phyloP scores from a whole-genome alignment of 2,113 vertebrate genomes.

The Lathamus discolor region DNA sequence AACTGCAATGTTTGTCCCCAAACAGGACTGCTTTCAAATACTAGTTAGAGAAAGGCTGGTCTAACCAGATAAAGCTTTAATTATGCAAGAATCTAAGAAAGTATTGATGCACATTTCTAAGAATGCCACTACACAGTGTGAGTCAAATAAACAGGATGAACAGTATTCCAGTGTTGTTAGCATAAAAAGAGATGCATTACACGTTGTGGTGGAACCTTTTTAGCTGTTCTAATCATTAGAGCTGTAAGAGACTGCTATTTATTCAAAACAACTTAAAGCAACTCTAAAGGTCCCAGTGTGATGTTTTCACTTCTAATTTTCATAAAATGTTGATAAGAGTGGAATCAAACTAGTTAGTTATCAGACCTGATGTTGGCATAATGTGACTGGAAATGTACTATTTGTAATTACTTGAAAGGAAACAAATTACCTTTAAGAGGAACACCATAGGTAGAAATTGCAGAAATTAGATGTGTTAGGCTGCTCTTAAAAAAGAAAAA shows the following conservation, averaged over 20 bases:
- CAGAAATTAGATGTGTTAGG: constrained; percentile 75
- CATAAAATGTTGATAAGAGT: constrained; percentile 73
- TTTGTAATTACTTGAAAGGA: constrained; percentile 81
- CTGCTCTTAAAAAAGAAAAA: constrained; percentile 46
- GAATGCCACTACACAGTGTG: neutral
- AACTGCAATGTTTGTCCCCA: neutral
- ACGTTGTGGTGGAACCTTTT: constrained; percentile 6
- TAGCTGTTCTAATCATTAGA: constrained; percentile 41
- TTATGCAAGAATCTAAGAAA: neutral
- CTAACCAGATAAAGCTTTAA: neutral
- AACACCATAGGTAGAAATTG: constrained; percentile 82
- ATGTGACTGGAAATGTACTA: constrained; percentile 75
- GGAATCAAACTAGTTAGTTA: constrained; percentile 77
- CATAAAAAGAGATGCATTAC: neutral
- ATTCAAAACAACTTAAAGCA: constrained; percentile 77
- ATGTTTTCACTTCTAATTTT: constrained; percentile 77
- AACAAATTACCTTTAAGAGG: constrained; percentile 82
- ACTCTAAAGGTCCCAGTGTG: constrained; percentile 73
- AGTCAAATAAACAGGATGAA: neutral
- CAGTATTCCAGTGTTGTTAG: neutral
- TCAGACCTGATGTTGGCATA: constrained; percentile 67
- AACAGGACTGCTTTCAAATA: neutral
- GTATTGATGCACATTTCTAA: neutral
- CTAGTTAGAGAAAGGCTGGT: neutral
- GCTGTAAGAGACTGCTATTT: constrained; percentile 63